Percentiles rank a stretch among this genome's conserved stretches.
phyloP scores from a whole-genome alignment of 1,140 invertebrate species.

The Calycopis cecrops region DNA sequence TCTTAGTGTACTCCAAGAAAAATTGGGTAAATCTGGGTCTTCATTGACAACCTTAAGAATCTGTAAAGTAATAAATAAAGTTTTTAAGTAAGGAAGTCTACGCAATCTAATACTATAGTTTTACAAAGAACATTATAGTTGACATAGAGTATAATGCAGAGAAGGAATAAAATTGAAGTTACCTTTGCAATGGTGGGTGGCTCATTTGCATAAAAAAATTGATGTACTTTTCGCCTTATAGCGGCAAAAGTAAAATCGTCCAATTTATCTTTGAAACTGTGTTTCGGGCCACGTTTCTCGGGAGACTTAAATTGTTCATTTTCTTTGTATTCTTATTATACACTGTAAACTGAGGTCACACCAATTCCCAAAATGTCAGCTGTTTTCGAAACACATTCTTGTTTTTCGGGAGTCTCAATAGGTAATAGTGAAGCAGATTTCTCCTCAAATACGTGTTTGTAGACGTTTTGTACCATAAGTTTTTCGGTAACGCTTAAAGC shows the following conservation, averaged over 20 bases:
- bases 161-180: too few species aligned
- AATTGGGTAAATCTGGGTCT: slow-evolving; percentile 14
- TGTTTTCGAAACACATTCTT: slow-evolving; percentile 26
- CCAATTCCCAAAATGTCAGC: slow-evolving; percentile 20
- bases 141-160: too few species aligned
- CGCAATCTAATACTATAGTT: too few species aligned
- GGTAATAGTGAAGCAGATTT: slow-evolving; percentile 21
- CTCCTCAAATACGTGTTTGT: slow-evolving; percentile 18
- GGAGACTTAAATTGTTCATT: slow-evolving; percentile 21
- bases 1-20: slow-evolving; percentile 20
- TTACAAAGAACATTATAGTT: too few species aligned
- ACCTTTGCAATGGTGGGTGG: too few species aligned
- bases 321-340: slow-evolving; percentile 21
- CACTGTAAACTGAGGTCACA: slow-evolving; percentile 19
- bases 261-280: slow-evolving; percentile 3
- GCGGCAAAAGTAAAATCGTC: slow-evolving; percentile 24
- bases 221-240: too few species aligned
- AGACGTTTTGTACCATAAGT: slow-evolving; percentile 22
- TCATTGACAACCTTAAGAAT: slow-evolving; percentile 21
- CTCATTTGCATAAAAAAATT: too few species aligned
- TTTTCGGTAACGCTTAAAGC: slow-evolving; percentile 23
- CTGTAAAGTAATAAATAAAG: background rate
- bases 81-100: too few species aligned
- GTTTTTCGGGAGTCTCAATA: slow-evolving; percentile 23
- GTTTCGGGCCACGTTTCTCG: slow-evolving; percentile 24